Evolutionary conservation across 30 jellyfish, hydroid and myxozoan species (phyloP).

Genomic region (Nemopilema nomurai): DNA sequence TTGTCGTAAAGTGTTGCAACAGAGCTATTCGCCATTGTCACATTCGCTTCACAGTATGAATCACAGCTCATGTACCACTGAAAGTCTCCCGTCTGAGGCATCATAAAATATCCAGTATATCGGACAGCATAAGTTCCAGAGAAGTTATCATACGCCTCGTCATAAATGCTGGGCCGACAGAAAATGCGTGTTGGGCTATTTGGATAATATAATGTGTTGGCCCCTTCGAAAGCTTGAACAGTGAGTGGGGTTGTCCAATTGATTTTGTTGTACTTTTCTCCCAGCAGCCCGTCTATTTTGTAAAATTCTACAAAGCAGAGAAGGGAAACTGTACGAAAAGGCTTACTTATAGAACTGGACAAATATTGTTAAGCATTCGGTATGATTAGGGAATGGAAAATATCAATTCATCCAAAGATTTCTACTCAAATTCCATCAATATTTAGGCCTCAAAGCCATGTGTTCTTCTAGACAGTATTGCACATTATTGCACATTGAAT

Average conservation of each 20-base stretch:
- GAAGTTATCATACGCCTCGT: background rate
- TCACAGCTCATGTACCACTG: background rate
- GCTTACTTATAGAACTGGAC: no score
- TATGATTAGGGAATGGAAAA: no score
- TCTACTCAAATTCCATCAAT: no score
- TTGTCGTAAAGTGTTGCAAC: background rate
- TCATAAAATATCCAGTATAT: constrained; percentile 15
- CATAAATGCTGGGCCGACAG: constrained; percentile 21
- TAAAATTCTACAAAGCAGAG: background rate
- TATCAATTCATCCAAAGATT: no score
- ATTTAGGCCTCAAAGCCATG: no score
- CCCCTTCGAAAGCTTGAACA: background rate
- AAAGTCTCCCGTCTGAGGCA: constrained; percentile 6
- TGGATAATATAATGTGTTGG: background rate
- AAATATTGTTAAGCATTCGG: no score
- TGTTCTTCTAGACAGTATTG: no score
- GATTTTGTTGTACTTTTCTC: background rate
- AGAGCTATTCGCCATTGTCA: constrained; percentile 1
- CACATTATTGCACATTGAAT: background rate
- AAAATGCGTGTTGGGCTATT: background rate
- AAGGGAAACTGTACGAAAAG: no score
- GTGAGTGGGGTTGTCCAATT: background rate
- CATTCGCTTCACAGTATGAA: background rate
- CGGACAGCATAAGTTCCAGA: constrained; percentile 6
- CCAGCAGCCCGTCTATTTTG: background rate